Percentiles rank a stretch among this genome's conserved stretches.
These are phyloP conservation scores for Parasteatoda lunata DNA, from an alignment of 2,888 invertebrate species.

Conservation along the genomic window DNA sequence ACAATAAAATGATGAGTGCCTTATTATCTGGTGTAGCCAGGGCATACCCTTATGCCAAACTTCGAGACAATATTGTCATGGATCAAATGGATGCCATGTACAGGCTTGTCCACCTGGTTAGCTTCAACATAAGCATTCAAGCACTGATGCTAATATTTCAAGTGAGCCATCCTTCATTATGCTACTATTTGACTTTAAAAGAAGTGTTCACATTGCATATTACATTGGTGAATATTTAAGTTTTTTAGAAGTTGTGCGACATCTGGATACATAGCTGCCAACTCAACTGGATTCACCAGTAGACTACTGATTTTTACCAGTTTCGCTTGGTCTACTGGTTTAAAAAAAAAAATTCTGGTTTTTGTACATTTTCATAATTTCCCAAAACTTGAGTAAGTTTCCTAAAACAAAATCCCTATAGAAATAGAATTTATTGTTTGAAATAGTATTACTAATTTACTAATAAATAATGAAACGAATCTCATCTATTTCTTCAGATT, in stretches of 20 bases:
- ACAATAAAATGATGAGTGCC: conserved; percentile 88
- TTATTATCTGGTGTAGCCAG: conserved; percentile 88
- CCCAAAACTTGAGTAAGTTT: no score
- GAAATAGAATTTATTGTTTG: no score
- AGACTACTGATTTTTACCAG: no score
- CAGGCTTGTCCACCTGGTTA: conserved; percentile 85
- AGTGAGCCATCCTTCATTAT: conserved; percentile 70
- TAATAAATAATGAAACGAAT: no score
- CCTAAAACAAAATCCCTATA: no score
- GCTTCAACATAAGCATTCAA: conserved; percentile 81
- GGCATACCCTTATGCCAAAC: conserved; percentile 87
- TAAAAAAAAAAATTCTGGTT: no score
- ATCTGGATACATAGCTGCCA: no score
- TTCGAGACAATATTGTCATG: conserved; percentile 76
- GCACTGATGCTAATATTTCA: conserved; percentile 80
- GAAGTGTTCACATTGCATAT: background rate
- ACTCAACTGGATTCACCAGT: no score
- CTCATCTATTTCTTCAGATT: no score
- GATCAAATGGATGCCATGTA: conserved; percentile 85
- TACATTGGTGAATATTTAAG: background rate
- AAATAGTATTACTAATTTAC: no score
- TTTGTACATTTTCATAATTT: no score
- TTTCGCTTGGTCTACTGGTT: no score
- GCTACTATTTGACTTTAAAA: conserved; percentile 15
- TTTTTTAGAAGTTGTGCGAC: background rate